Percentiles rank a stretch among this genome's conserved stretches.
phyloP scores from a whole-genome alignment of 2,797 vertebrate species.

The Neosilurus mollespiculum region DNA sequence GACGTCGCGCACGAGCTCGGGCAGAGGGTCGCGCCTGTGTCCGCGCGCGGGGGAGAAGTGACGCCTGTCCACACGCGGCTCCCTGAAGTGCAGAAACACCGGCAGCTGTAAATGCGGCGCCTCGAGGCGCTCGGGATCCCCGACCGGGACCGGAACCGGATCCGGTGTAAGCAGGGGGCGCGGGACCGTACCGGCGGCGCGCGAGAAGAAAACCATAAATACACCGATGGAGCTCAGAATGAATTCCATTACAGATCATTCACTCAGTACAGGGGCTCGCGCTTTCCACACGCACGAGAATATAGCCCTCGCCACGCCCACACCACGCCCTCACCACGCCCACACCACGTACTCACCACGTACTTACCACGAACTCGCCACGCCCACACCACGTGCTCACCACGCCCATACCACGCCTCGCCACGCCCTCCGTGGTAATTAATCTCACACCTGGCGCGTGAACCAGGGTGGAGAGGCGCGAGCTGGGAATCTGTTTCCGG shows the following conservation, averaged over 20 bases:
- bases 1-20: conserved; percentile 49
- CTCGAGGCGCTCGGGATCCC: background rate
- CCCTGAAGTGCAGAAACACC: conserved; percentile 57
- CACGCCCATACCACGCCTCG: too few relatives aligned
- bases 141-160: background rate
- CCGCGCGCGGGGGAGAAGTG: conserved; percentile 56
- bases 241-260: conserved; percentile 16
- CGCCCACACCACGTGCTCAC: too few relatives aligned
- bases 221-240: background rate
- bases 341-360: too few relatives aligned
- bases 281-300: background rate
- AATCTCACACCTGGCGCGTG: conserved; percentile 10
- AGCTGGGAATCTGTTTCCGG: background rate
- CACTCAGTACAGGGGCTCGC: background rate
- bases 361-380: too few relatives aligned
- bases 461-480: background rate
- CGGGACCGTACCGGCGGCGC: background rate
- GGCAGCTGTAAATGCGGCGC: conserved; percentile 63
- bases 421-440: background rate
- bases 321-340: too few relatives aligned
- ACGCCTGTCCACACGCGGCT: conserved; percentile 60
- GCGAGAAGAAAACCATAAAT: conserved; percentile 1
- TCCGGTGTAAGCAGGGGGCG: background rate
- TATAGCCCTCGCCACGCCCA: background rate
- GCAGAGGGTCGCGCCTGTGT: conserved; percentile 56